Percentiles rank a stretch among this genome's conserved stretches.
Evolutionary conservation across 2,113 vertebrate genomes (phyloP).

Genomic region (Poeciliopsis prolifica): DNA sequence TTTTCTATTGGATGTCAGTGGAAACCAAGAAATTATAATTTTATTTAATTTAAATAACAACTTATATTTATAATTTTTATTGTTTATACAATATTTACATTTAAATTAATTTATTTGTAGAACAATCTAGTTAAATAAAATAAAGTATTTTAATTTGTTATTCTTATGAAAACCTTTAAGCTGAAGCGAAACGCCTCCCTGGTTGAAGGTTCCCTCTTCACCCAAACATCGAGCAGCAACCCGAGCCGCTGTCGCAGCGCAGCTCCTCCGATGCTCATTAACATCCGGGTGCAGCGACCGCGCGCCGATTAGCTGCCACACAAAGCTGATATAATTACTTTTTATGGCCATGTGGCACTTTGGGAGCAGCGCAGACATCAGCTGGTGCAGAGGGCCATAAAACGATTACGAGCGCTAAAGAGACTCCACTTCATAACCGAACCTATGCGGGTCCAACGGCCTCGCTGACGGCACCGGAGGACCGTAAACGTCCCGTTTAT

Average conservation of each 20-base stretch:
- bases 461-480: conserved; percentile 27
- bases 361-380: conserved; percentile 26
- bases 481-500: not conserved
- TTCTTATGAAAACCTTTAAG: not conserved
- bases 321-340: conserved; percentile 66
- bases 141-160: too few species aligned
- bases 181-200: not conserved
- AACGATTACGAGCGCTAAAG: conserved; percentile 54
- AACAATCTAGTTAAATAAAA: too few species aligned
- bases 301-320: conserved; percentile 41
- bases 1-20: too few species aligned
- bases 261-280: conserved; percentile 55
- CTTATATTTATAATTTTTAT: too few species aligned
- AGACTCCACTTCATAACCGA: conserved; percentile 52
- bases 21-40: too few species aligned
- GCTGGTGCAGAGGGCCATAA: conserved; percentile 54
- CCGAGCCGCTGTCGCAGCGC: conserved; percentile 21
- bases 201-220: not conserved
- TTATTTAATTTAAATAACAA: too few species aligned
- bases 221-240: not conserved
- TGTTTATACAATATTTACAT: too few species aligned
- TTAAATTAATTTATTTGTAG: too few species aligned
- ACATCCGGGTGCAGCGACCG: conserved; percentile 46
- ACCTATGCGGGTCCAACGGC: conserved; percentile 42
- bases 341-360: conserved; percentile 39